Conservation (phyloP, 2,888 invertebrate genomes). For the Dione juno region DNA sequence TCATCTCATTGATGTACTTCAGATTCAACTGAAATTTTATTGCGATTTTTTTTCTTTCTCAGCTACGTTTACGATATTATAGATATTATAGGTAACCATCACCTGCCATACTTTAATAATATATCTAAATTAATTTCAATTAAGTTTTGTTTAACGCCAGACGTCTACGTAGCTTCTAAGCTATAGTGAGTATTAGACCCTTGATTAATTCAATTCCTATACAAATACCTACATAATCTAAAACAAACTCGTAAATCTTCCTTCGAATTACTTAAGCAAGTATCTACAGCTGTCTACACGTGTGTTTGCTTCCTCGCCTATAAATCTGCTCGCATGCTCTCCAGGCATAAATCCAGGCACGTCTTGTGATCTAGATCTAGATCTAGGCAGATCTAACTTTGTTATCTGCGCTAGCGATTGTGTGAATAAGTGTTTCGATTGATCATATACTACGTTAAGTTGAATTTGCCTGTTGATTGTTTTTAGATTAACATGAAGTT, state of each 20-base stretch:
- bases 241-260: slow-evolving; percentile 7
- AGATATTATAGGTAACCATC: too few species aligned
- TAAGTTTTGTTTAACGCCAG: too few species aligned
- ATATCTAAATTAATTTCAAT: background rate
- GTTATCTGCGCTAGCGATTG: slow-evolving; percentile 34
- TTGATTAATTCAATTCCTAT: background rate
- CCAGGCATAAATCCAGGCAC: slow-evolving; percentile 35
- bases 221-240: background rate
- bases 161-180: too few species aligned
- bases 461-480: background rate
- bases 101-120: background rate
- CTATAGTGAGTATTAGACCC: too few species aligned
- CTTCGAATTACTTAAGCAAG: slow-evolving; percentile 14
- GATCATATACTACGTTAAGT: slow-evolving; percentile 13
- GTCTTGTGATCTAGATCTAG: slow-evolving; percentile 31
- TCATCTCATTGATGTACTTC: too few species aligned
- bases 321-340: slow-evolving; percentile 41
- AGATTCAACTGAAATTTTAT: too few species aligned
- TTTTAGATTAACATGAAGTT: too few species aligned
- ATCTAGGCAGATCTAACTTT: slow-evolving; percentile 31
- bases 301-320: slow-evolving; percentile 34
- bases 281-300: slow-evolving; percentile 17
- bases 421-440: slow-evolving; percentile 28
- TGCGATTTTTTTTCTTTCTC: too few species aligned
- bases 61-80: too few species aligned